Base-by-base conservation (phyloP, 1,140 invertebrate species). In the Heliconius hermathena region DNA sequence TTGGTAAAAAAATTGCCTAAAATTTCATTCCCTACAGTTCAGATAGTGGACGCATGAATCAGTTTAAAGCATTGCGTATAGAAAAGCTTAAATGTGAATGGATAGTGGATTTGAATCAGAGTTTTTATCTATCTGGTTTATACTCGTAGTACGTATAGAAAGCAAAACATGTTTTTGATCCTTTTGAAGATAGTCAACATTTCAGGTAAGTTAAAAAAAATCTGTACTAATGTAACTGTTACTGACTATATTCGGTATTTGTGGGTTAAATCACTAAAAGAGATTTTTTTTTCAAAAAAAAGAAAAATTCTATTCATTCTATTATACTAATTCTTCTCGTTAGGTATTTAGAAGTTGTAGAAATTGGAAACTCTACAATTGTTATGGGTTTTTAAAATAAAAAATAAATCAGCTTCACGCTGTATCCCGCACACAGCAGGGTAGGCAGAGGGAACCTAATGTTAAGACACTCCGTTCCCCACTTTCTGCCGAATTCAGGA, bases 11-110 rank as follows among this genome's bases (percentile, higher is more conserved):
- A 57, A 57, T 4, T n/a, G n/a, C 54, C 54, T n/a, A 22, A 57
- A 57, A 57, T n/a, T 22, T 57, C n/a, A 57, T 22, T 22, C 0
- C 20, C 54, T n/a, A 9, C 2, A 57, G 20, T 60, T 22, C n/a
- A 60, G 3, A 22, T 60, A 26, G 57, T 60, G 57, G n/a, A 60
- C 57, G 57, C 22, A n/a, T 22, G 54, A 57, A 57, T 66, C 60
- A 66, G 22, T 66, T 29, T 66, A 66, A 5, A 16, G 60, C 60
- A 26, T 26, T 66, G 60, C 60, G 60, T 66, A 66, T 26, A 66
- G 60, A 66, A 66, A 66, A 66, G 60, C 60, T 66, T n/a, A 4
- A 66, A 66, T 29, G 3, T 66, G 60, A 66, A 66, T 66, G 60
- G n/a, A 29, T 11, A 66, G 60, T 29, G 60, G 9, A 29, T 66